A percentile compares a stretch with the other conserved stretches of the same genome.
Evolutionary conservation across 2,113 vertebrate genomes (phyloP).

Genomic region (Anarhynchus alexandrinus): DNA sequence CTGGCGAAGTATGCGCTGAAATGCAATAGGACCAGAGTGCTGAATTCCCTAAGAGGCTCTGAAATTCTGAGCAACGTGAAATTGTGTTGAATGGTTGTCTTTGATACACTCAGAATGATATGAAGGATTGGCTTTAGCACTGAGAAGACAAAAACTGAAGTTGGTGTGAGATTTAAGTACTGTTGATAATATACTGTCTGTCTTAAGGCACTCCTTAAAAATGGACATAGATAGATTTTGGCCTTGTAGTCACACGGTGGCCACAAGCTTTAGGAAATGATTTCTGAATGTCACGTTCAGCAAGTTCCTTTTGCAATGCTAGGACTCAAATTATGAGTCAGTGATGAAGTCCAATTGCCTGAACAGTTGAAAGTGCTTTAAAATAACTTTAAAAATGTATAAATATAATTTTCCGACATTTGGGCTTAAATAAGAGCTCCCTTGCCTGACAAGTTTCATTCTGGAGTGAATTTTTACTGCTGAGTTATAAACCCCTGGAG

Average conservation of each 20-base stretch:
- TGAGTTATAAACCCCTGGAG: slow-evolving; percentile 58
- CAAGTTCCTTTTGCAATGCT: not conserved
- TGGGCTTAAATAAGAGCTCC: slow-evolving; percentile 43
- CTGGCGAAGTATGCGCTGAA: not conserved
- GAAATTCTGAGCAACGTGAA: not conserved
- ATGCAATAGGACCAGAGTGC: not conserved
- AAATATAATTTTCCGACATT: slow-evolving; percentile 48
- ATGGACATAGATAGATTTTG: not conserved
- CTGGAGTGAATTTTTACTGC: slow-evolving; percentile 36
- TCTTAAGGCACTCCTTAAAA: not conserved
- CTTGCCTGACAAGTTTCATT: slow-evolving; percentile 56
- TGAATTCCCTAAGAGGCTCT: not conserved
- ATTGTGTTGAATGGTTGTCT: not conserved
- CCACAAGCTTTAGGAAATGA: not conserved
- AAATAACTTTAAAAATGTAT: slow-evolving; percentile 43
- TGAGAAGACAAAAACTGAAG: not conserved
- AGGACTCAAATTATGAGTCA: not conserved
- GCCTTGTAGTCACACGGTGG: not conserved
- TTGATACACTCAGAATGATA: not conserved
- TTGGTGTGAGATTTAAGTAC: not conserved
- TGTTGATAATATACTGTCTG: not conserved
- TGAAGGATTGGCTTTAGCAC: not conserved
- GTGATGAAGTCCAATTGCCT: not conserved
- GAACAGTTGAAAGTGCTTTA: slow-evolving; percentile 23
- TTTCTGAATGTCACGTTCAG: not conserved